Evolutionary conservation across 2,113 vertebrate species (phyloP).

Genomic region (Rhinolophus ferrumequinum): DNA sequence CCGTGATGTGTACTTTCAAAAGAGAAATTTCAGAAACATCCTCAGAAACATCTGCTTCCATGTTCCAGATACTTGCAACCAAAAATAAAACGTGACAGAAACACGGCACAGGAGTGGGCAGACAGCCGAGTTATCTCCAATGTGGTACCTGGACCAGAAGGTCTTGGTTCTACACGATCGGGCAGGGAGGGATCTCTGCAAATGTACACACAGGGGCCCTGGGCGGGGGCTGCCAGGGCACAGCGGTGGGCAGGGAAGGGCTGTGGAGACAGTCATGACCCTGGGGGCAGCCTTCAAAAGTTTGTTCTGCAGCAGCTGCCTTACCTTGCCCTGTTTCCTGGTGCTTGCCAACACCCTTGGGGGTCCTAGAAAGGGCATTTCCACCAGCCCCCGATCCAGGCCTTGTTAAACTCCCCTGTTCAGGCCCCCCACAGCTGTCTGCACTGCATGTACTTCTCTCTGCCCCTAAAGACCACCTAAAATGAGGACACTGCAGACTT

Average conservation of each 20-base stretch:
- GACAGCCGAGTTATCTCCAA: not conserved
- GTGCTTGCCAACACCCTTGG: not conserved
- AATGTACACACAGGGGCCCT: not conserved
- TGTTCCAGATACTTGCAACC: not conserved
- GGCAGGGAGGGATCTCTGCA: not conserved
- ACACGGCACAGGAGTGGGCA: fast-evolving
- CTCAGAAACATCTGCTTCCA: not conserved
- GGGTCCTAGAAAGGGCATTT: fast-evolving
- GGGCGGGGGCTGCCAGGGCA: not conserved
- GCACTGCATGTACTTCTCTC: not conserved
- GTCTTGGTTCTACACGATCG: not conserved
- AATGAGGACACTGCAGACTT: constrained; percentile 14
- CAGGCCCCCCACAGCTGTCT: not conserved
- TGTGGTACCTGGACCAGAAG: fast-evolving
- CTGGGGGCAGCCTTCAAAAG: not conserved
- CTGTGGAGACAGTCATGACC: fast-evolving
- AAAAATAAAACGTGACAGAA: not conserved
- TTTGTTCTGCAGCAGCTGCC: not conserved
- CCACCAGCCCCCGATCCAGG: not conserved
- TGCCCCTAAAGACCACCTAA: not conserved
- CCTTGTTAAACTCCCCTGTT: not conserved
- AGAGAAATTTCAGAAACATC: not conserved
- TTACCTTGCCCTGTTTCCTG: too few species aligned
- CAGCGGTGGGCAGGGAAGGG: fast-evolving
- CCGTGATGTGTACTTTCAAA: not conserved